Evolutionary conservation across 2,797 vertebrate species (phyloP).

Genomic region (Alectoris magna): DNA sequence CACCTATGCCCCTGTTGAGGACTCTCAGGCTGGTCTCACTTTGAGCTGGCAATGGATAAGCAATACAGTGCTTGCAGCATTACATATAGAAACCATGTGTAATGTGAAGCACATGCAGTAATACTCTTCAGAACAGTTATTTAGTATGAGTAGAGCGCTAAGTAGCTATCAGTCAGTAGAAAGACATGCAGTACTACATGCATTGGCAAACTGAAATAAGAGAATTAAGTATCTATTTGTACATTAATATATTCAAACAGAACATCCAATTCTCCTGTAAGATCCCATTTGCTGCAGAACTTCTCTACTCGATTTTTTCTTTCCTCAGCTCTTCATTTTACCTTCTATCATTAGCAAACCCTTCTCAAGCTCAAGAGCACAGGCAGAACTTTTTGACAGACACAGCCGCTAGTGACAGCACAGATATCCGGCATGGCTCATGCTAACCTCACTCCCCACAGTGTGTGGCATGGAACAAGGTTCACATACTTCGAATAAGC

Average conservation of each 20-base stretch:
- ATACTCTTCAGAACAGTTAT: neutral
- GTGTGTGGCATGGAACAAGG: neutral
- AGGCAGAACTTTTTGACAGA: neutral
- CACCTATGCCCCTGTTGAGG: neutral
- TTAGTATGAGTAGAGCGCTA: neutral
- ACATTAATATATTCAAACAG: neutral
- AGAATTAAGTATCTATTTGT: neutral
- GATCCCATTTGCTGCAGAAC: neutral
- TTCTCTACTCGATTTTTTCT: neutral
- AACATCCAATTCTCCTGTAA: neutral
- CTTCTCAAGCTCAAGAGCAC: neutral
- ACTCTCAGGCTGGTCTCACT: accelerated
- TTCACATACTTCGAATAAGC: neutral
- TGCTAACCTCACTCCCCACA: neutral
- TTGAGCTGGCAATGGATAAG: accelerated
- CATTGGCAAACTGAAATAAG: neutral
- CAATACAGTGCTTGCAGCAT: neutral
- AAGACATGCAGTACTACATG: neutral
- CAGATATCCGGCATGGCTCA: neutral
- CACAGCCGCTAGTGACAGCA: neutral
- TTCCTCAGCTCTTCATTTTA: neutral
- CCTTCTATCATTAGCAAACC: neutral
- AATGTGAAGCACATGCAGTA: neutral
- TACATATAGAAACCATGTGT: neutral
- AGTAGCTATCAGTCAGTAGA: neutral